Evolutionary conservation across 2,113 vertebrate species (phyloP).

Genomic region (Dromiciops gliroides): DNA sequence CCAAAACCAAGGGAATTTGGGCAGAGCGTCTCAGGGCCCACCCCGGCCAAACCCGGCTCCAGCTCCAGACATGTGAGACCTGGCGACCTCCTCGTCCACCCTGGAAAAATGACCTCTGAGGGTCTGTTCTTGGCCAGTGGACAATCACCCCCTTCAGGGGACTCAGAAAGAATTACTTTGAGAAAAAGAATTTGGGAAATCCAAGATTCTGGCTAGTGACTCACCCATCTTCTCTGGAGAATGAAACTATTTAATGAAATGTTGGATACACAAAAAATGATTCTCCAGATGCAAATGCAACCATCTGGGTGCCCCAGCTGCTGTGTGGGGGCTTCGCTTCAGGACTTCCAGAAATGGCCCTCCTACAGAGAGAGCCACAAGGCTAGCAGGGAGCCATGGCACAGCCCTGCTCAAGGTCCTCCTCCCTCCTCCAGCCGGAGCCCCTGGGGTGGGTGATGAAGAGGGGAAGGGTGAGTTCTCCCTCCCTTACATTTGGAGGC

Average conservation of each 20-base stretch:
- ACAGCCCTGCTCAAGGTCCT: too few species aligned
- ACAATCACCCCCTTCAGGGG: not conserved
- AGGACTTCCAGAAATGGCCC: not conserved
- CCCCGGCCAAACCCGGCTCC: not conserved
- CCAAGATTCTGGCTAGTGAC: not conserved
- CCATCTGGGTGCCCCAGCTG: not conserved
- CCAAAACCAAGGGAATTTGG: too few species aligned
- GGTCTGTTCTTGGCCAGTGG: not conserved
- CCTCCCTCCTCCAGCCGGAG: too few species aligned
- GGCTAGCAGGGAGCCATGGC: too few species aligned
- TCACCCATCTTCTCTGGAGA: not conserved
- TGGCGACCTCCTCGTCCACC: not conserved
- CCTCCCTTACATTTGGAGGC: too few species aligned
- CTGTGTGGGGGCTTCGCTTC: not conserved
- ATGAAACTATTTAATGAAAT: not conserved
- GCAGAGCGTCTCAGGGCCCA: too few species aligned
- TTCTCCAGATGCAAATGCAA: not conserved
- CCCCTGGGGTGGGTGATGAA: too few species aligned
- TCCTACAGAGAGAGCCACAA: too few species aligned
- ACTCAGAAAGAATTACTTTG: not conserved
- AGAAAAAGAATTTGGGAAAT: not conserved
- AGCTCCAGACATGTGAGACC: too few species aligned
- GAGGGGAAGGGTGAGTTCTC: too few species aligned
- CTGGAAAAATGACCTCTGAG: too few species aligned
- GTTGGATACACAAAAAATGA: not conserved